Evolutionary conservation across 2,888 invertebrate species (phyloP).

Genomic region (Temnothorax rugatulus): DNA sequence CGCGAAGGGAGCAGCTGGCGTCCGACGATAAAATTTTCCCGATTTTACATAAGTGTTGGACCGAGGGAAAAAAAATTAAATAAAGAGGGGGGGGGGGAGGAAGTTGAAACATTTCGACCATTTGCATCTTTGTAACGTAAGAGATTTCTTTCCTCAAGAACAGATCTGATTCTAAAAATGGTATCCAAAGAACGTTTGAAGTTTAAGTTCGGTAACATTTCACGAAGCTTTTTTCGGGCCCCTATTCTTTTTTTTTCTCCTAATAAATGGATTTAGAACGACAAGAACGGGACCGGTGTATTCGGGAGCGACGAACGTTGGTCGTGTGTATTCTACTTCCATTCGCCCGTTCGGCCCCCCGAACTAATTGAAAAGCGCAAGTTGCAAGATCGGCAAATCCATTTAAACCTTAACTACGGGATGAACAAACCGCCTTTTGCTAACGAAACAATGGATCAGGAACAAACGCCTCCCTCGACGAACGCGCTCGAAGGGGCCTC

Average conservation of each 20-base stretch:
- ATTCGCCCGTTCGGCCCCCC: not conserved
- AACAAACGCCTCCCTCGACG: conserved; percentile 36
- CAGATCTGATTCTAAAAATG: conserved; percentile 1
- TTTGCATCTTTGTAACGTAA: not conserved
- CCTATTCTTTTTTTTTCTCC: not conserved
- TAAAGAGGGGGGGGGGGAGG: not conserved
- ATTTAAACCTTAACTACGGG: conserved; percentile 50
- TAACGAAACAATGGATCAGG: conserved; percentile 41
- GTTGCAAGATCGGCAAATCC: conserved; percentile 53
- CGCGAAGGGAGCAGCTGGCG: not conserved
- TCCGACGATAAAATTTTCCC: conserved; percentile 18
- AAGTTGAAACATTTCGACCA: not conserved
- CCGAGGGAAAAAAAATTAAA: not conserved
- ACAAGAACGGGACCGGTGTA: not conserved
- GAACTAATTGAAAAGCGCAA: conserved; percentile 50
- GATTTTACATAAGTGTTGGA: conserved; percentile 22
- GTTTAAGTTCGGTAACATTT: not conserved
- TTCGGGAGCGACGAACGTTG: not conserved
- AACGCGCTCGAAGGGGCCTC: conserved; percentile 18
- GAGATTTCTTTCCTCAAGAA: conserved; percentile 4
- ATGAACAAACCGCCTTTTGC: conserved; percentile 46
- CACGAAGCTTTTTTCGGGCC: not conserved
- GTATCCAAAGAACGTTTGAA: not conserved
- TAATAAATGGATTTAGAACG: conserved; percentile 32
- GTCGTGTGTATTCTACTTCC: not conserved